Evolutionary conservation across 92 coral and sea anemone species (phyloP), one percentile per base, ranked within the genome.

Genomic region (Parazoanthus swiftii): DNA sequence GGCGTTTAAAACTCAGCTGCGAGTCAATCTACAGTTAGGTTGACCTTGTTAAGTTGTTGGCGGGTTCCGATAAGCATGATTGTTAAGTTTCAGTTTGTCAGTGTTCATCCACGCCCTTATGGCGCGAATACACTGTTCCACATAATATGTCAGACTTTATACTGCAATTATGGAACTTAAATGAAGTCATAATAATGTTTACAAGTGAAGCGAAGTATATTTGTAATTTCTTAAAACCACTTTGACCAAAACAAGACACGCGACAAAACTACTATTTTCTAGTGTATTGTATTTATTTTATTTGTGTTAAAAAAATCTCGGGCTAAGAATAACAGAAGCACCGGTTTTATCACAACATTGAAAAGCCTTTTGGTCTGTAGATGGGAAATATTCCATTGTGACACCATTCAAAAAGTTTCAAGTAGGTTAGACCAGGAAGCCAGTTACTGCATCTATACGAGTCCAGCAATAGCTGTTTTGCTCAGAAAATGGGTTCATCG

Each of bases 301-400:
- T 81, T 81, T 81, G 87, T 68, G 87, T 46, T 71, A 84, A 84
- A 84, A 84, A 84, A 84, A 48, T 82, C 86, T 15, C 66, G 87
- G 87, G 74, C 74, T 81, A 6, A 8, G 50, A 37, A 37, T 59
- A 63, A 81, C 79, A 29, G 75, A 43, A 84, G 67, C 79, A 48
- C 87, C 78, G 66, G 39, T 84, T 42, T 84, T 84, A 84, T 54
- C 68, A 84, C 87, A 84, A 70, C 68, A 26, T 70, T 48, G 66
- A 84, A 54, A 84, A 84, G 87, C 79, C 77, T 70, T 80, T 84
- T 48, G 87, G 87, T 84, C 87, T 84, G 87, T 54, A 80, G 50
- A 35, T 80, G 6, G 72, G 71, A 58, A 33, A 80, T 15, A 29
- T 25, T 68, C 59, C 87, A 21, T 39, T 23, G 36, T 70, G 18